Evolutionary conservation across 2,888 invertebrate genomes (phyloP).

Genomic region (Ophioninae sp.): DNA sequence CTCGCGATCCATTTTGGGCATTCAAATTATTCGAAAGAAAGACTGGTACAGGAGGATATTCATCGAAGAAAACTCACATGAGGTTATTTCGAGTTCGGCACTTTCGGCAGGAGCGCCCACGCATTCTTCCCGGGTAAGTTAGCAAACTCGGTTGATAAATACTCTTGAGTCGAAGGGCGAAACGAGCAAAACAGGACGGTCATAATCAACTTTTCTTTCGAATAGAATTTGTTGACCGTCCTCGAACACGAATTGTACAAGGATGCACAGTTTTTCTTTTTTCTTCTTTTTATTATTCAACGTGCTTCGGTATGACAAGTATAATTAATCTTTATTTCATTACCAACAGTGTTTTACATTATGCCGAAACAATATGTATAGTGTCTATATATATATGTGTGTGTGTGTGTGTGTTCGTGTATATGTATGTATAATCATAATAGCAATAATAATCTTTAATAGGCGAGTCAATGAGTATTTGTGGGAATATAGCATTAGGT

Average conservation of each 20-base stretch:
- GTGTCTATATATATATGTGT: constrained; percentile 70
- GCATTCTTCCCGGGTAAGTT: not conserved
- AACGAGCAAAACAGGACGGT: not conserved
- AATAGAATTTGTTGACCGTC: not conserved
- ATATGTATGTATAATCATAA: constrained; percentile 67
- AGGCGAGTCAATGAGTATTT: constrained; percentile 74
- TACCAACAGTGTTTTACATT: constrained; percentile 77
- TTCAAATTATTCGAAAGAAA: not conserved
- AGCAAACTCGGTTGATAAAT: not conserved
- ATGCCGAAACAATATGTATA: constrained; percentile 76
- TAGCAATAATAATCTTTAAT: constrained; percentile 75
- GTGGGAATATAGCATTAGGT: constrained; percentile 72
- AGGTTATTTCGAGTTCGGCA: not conserved
- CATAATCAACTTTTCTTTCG: not conserved
- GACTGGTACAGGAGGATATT: not conserved
- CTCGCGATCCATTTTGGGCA: not conserved
- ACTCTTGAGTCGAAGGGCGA: not conserved
- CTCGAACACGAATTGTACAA: not conserved
- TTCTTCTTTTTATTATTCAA: constrained; percentile 4
- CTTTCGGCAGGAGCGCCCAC: not conserved
- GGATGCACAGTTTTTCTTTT: not conserved
- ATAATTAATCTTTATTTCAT: constrained; percentile 77
- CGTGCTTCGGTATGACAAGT: constrained; percentile 69
- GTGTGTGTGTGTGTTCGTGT: constrained; percentile 62
- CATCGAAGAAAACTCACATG: not conserved